Conservation (phyloP, 1,140 invertebrate genomes). For the Meteorus sp. region DNA sequence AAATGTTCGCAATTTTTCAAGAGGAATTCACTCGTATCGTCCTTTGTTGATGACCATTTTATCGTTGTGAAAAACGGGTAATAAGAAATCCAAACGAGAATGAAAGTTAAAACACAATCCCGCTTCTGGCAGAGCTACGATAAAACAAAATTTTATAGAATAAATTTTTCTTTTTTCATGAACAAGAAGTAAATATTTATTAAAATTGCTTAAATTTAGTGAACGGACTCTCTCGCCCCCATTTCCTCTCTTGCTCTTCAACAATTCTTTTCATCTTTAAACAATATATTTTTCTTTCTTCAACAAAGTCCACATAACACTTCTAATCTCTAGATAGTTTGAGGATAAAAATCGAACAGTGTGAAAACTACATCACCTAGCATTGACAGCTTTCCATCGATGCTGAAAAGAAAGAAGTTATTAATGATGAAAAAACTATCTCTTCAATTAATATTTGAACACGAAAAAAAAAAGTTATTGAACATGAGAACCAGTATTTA, state of each 20-base stretch:
- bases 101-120: too few relatives aligned
- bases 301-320: background rate
- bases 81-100: too few relatives aligned
- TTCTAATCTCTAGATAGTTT: background rate
- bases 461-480: background rate
- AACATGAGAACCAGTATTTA: slow-evolving; percentile 16
- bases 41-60: too few relatives aligned
- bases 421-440: slow-evolving; percentile 4
- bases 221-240: too few relatives aligned
- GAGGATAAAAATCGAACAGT: background rate
- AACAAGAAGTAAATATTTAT: slow-evolving; percentile 17
- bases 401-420: slow-evolving; percentile 18
- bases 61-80: too few relatives aligned
- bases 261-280: too few relatives aligned
- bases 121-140: background rate
- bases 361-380: background rate
- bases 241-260: too few relatives aligned
- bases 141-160: slow-evolving; percentile 1
- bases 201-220: too few relatives aligned
- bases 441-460: too few relatives aligned
- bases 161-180: background rate
- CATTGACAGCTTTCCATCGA: slow-evolving; percentile 3
- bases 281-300: background rate
- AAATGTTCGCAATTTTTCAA: too few relatives aligned
- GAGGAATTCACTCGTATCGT: too few relatives aligned